Evolutionary conservation across 2,888 invertebrate species (phyloP), one percentile per base, ranked within the genome.

Genomic region (Incurvaria masculella): DNA sequence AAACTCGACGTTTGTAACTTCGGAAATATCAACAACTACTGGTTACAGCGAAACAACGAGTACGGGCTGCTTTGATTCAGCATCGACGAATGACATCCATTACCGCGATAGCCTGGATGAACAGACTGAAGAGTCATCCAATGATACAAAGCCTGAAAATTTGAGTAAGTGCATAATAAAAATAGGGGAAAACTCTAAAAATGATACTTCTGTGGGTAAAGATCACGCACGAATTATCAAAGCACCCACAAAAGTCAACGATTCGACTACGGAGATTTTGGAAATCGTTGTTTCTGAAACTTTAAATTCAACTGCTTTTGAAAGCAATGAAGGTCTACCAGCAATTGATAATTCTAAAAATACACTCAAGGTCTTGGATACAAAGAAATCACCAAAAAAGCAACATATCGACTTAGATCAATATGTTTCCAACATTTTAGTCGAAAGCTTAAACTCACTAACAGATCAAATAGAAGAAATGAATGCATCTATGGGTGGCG

Each of bases 381-480:
- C 33, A 11, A 23, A 23, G n/a, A 65, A 62, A 46, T 58, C 14
- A 14, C 19, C 39, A 19, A 21, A 3, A 19, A 21, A 17, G 27
- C 44, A 42, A n/a, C 17, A 19, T 3, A 47, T 71, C 38, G 68
- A 76, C 54, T 66, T 80, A 19, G 80, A 81, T 57, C 70, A 74
- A 54, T 80, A 79, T 55, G 80, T 81, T 16, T 79, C 80, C 2
- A 72, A 72, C 55, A 72, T 81, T 55, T 59, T 81, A 33, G 75
- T 80, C 6, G 79, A 80, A 56, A 80, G 80, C 53, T 63, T 81
- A 11, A 71, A 78, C 56, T 75, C 79, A 2, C 60, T 80, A 52
- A 68, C 72, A 6, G 79, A 76, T 55, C 75, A 73, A 53, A 60
- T 79, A 8, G 76, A 79, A 53, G 66, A 61, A 38, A 72, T 74